Evolutionary conservation across 64 coral and sea anemone genomes (phyloP).

Genomic region (Stylophora pistillata): DNA sequence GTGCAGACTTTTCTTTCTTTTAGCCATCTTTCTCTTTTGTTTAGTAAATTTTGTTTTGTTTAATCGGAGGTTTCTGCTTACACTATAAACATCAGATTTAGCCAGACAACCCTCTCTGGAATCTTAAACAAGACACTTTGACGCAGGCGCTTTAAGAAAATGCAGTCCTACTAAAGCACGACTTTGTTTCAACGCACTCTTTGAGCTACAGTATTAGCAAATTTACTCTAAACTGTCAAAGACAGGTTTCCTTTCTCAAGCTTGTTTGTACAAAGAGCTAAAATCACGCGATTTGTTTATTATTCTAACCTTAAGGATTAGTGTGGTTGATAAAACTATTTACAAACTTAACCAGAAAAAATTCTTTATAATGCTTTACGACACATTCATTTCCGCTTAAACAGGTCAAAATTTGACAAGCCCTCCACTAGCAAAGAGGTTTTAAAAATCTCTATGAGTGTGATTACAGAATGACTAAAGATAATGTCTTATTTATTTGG

Average conservation of each 20-base stretch:
- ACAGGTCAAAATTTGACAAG: not conserved
- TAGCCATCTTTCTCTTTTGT: not conserved
- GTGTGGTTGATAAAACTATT: not conserved
- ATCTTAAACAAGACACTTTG: no score
- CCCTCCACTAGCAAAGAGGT: not conserved
- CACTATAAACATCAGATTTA: no score
- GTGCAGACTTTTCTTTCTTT: not conserved
- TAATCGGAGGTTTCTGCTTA: no score
- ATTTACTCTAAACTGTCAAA: no score
- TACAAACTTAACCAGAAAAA: not conserved
- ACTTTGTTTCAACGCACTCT: no score
- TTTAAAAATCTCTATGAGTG: not conserved
- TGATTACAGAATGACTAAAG: not conserved
- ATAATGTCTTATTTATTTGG: not conserved
- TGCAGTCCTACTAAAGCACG: no score
- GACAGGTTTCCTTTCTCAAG: not conserved
- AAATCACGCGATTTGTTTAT: not conserved
- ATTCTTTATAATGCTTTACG: not conserved
- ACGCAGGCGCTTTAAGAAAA: no score
- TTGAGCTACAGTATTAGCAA: no score
- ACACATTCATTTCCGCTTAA: not conserved
- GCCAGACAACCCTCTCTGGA: no score
- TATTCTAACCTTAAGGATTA: not conserved
- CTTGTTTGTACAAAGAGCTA: not conserved
- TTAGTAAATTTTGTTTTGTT: no score